Base-by-base conservation (phyloP, 2,797 vertebrate genomes). In the Leptodon cayanensis region DNA sequence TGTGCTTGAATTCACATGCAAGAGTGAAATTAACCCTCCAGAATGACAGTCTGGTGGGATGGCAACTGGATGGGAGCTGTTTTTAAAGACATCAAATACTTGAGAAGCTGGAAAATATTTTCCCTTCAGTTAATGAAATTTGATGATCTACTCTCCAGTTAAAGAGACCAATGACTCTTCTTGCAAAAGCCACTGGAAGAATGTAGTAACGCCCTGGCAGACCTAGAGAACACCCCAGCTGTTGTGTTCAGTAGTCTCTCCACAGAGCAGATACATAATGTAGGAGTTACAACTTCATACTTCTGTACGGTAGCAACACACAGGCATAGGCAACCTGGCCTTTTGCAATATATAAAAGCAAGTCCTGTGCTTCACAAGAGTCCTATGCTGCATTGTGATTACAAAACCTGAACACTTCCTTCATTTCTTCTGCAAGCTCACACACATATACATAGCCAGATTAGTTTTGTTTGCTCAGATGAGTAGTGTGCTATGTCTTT, bases 21-120 rank as follows among this genome's bases (percentile, higher is more conserved):
- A 70, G n/a, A 35, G 16, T 62, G 31, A 57, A 76, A 84, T 70
- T 66, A 37, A 70, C 18, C 25, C 55, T 31, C 31, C 42, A 73
- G 42, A 87, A 69, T 2, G 10, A 37, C 31, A 67, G 52, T 35
- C 65, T 67, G 21, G 29, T 47, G 19, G 35, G 42, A 83, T 12
- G 12, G 16, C 18, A 78, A 61, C 7, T 28, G 8, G 13, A n/a
- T 42, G 14, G 31, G 18, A 93, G 16, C 21, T 40, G 39, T 18
- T 61, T 25, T 25, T 66, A 40, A 40, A 57, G 57, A 46, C 5
- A 59, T 0, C 0, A 0, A 83, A 69, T 40, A 31, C 11, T 54
- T 72, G 21, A 78, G 59, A 82, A 85, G 3, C 16, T 57, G 21
- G 39, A 46, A 85, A 63, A 8, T 18, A 0, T n/a, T 72, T 55